A percentile compares a stretch with the other conserved stretches of the same genome.
Conservation (phyloP, 2,797 vertebrate genomes). For the Petrocephalus sullivani region DNA sequence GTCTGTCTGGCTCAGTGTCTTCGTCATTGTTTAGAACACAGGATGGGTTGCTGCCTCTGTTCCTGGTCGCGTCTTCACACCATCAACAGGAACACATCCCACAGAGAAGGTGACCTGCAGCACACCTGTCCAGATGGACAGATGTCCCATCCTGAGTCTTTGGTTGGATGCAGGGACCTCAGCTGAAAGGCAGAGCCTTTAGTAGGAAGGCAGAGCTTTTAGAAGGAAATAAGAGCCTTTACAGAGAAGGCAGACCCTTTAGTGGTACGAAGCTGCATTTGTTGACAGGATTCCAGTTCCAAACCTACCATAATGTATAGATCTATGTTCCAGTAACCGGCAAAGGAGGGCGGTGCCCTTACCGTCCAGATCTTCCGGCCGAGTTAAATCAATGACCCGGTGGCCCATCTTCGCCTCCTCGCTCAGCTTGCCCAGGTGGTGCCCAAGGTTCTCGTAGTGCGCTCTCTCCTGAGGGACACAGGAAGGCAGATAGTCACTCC, state of each 20-base stretch:
- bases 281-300: too few species aligned
- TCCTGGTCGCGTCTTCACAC: neutral
- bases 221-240: neutral
- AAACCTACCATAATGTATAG: too few species aligned
- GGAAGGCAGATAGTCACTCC: constrained; percentile 24
- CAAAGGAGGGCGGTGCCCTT: constrained; percentile 47
- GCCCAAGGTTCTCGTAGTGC: constrained; percentile 86
- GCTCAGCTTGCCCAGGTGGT: constrained; percentile 83
- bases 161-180: neutral
- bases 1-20: neutral
- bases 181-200: neutral
- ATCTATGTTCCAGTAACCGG: neutral
- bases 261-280: neutral
- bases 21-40: neutral
- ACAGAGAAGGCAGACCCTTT: neutral
- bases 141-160: neutral
- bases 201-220: neutral
- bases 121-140: neutral
- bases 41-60: neutral
- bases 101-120: neutral
- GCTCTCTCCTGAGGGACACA: constrained; percentile 75
- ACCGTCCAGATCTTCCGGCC: constrained; percentile 98
- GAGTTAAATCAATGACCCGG: constrained; percentile 93
- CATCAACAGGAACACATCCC: neutral
- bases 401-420: constrained; percentile 94